Evolutionary conservation across 2,888 invertebrate genomes (phyloP), one percentile per base, ranked within the genome.

Genomic region (Hecatera dysodea): DNA sequence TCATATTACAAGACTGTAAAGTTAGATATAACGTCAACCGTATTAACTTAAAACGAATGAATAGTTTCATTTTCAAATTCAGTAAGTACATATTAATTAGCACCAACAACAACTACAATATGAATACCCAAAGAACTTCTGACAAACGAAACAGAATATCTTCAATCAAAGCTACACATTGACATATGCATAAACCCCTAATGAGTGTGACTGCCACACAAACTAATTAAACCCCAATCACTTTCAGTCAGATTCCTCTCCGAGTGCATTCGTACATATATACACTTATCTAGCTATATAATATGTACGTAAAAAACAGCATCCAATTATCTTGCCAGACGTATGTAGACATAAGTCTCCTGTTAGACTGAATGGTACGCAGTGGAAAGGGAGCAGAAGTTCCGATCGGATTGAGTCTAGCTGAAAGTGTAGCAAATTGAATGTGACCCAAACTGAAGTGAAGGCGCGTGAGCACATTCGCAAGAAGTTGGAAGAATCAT

Each of bases 321-420:
- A 85, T 86, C 85, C 89, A 91, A 91, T 91, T 91, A 91, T 88
- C 89, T 80, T 80, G 65, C 73, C 78, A 79, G 79, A 84, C 83
- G 83, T 88, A 89, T 90, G 92, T 88, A 90, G 85, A 82, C 83
- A 48, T 73, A 48, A 62, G 67, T 59, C 77, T 79, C 52, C 46
- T 61, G 44, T 27, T 72, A 53, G 67, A 48, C 50, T 9, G 19
- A 61, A 76, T 29, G 27, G 4, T 46, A 33, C 12, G 8, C 0
- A 27, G 17, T 6, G 4, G 12, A 12, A 29, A 4, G 11, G 24
- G 0, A 12, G 12, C 63, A 75, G 81, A 71, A 81, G 72, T 24
- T 24, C 55, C 36, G 22, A 56, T 36, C 15, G 24, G 6, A 50
- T 15, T 24, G 22, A 11, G 11, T 46, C n/a, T 4, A 48, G 12